These are phyloP conservation scores for Philhelius pedissequus DNA, from an alignment of 2,888 invertebrate genomes.

Conservation along the genomic window DNA sequence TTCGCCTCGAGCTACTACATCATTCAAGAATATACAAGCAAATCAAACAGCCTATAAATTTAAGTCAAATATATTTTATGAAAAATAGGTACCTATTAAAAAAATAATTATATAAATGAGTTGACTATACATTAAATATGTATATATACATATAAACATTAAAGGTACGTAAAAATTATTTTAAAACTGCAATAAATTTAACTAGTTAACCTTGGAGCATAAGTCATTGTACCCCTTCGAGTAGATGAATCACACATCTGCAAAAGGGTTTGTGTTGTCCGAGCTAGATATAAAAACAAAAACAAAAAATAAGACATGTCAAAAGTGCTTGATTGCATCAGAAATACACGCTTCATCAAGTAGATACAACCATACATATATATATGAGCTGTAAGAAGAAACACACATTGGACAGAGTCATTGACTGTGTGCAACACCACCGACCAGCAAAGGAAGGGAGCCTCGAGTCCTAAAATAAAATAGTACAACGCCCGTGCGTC, in stretches of 20 bases:
- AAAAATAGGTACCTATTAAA: too few relatives aligned
- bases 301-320: slow-evolving; percentile 31
- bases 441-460: neutral
- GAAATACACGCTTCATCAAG: slow-evolving; percentile 37
- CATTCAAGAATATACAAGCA: too few relatives aligned
- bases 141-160: too few relatives aligned
- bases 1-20: too few relatives aligned
- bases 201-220: slow-evolving; percentile 51
- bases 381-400: neutral
- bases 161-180: slow-evolving; percentile 19
- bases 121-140: neutral
- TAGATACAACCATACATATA: neutral
- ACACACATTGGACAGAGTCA: slow-evolving; percentile 40
- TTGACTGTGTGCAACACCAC: slow-evolving; percentile 23
- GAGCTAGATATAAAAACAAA: neutral
- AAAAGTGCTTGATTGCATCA: slow-evolving; percentile 37
- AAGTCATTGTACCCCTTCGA: slow-evolving; percentile 26
- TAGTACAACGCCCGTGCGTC: slow-evolving; percentile 4
- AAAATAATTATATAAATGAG: neutral
- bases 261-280: slow-evolving; percentile 35
- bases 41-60: too few relatives aligned
- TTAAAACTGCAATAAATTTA: slow-evolving; percentile 32
- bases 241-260: slow-evolving; percentile 47
- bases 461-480: slow-evolving; percentile 26
- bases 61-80: too few relatives aligned